Conservation (phyloP, 2,113 vertebrate species). For the Sprattus sprattus region DNA sequence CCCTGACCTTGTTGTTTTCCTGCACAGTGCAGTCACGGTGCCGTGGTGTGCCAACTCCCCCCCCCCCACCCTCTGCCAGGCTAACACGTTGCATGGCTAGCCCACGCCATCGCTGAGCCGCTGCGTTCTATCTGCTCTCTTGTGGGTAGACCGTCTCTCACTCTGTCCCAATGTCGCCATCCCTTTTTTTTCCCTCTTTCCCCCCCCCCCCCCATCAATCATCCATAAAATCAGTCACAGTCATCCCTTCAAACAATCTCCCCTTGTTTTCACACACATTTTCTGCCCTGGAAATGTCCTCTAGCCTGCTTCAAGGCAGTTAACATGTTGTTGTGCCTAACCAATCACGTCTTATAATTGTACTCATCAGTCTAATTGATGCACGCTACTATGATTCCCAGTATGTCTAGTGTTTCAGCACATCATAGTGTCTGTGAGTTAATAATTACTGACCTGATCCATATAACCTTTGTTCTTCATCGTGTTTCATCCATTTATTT, state of each 20-base stretch:
- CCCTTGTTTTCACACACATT: background rate
- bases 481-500: background rate
- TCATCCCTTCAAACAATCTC: background rate
- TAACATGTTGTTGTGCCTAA: background rate
- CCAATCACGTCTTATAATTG: background rate
- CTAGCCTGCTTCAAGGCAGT: background rate
- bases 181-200: no score
- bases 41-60: slow-evolving; percentile 31
- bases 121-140: slow-evolving; percentile 19
- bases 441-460: background rate
- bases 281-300: background rate
- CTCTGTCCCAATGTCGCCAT: slow-evolving; percentile 2
- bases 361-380: background rate
- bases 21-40: slow-evolving; percentile 52
- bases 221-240: no score
- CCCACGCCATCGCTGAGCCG: slow-evolving; percentile 31
- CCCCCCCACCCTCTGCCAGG: slow-evolving; percentile 28
- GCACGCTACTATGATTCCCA: background rate
- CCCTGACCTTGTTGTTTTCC: slow-evolving; percentile 50
- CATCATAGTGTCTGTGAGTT: background rate
- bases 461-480: background rate
- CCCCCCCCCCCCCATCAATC: no score
- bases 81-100: slow-evolving; percentile 61
- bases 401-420: background rate
- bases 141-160: slow-evolving; percentile 53